Percentiles rank a stretch among this genome's conserved stretches.
These are phyloP conservation scores for Drosophila auraria DNA, from an alignment of 1,140 invertebrate genomes.

Conservation along the genomic window DNA sequence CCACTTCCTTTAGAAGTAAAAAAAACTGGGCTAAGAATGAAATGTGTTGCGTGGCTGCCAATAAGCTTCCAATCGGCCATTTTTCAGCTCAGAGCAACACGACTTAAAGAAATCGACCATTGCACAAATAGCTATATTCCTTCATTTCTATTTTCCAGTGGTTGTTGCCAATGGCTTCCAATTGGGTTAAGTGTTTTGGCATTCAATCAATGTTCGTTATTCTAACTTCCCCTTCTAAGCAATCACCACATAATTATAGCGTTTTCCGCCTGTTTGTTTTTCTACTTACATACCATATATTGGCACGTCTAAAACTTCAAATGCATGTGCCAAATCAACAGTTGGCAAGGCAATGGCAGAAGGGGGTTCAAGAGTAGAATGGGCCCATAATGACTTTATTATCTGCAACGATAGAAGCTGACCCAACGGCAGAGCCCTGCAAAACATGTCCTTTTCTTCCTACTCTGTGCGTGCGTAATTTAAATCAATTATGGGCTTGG, in stretches of 20 bases:
- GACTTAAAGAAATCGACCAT: slow-evolving; percentile 31
- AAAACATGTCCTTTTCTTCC: slow-evolving; percentile 39
- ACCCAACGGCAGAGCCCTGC: slow-evolving; percentile 31
- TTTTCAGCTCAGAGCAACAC: slow-evolving; percentile 62
- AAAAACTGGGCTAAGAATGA: slow-evolving; percentile 39
- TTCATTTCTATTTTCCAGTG: slow-evolving; percentile 59
- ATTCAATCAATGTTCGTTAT: slow-evolving; percentile 64
- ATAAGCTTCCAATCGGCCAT: slow-evolving; percentile 76
- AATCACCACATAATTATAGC: slow-evolving; percentile 56
- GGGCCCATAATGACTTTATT: slow-evolving; percentile 61
- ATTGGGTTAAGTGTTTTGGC: slow-evolving; percentile 77
- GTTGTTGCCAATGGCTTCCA: slow-evolving; percentile 67
- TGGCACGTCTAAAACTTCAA: slow-evolving; percentile 41
- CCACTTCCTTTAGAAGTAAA: slow-evolving; percentile 2
- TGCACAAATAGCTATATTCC: slow-evolving; percentile 42
- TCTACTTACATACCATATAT: slow-evolving; percentile 53
- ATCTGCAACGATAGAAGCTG: slow-evolving; percentile 56
- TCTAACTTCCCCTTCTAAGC: slow-evolving; percentile 9
- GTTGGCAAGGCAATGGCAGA: slow-evolving; percentile 26
- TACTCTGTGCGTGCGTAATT: slow-evolving; percentile 51
- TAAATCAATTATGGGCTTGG: slow-evolving; percentile 74
- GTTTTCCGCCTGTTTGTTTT: slow-evolving; percentile 62
- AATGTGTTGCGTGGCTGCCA: slow-evolving; percentile 70
- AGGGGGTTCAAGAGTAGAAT: background rate
- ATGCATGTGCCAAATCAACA: slow-evolving; percentile 63